Percentiles rank a stretch among this genome's conserved stretches.
Evolutionary conservation across 2,797 vertebrate genomes (phyloP).

Genomic region (Dallia pectoralis): DNA sequence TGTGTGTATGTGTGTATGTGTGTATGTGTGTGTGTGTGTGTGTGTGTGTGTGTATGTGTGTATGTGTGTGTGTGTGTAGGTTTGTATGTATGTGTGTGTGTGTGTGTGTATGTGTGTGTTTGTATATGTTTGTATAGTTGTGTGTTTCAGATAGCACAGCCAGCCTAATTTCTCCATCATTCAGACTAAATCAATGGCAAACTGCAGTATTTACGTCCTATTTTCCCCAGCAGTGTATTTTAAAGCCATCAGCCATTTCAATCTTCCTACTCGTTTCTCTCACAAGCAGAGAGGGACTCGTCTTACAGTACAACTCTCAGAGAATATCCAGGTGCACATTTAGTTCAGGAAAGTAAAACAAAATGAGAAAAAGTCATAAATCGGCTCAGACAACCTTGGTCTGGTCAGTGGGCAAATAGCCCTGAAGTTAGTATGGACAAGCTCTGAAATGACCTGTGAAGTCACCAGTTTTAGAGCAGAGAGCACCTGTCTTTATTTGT

Average conservation of each 20-base stretch:
- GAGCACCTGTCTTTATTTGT: not conserved
- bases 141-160: not conserved
- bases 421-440: too few relatives aligned
- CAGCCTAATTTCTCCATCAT: not conserved
- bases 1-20: not conserved
- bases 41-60: too few relatives aligned
- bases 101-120: not conserved
- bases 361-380: not conserved
- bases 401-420: too few relatives aligned
- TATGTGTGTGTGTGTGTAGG: too few relatives aligned
- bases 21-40: too few relatives aligned
- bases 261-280: not conserved
- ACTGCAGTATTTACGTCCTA: not conserved
- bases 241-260: slow-evolving; percentile 2
- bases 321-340: not conserved
- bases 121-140: not conserved
- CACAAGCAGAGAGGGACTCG: not conserved
- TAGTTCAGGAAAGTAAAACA: not conserved
- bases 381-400: too few relatives aligned
- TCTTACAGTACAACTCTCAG: slow-evolving; percentile 7
- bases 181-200: not conserved
- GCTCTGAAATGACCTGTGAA: too few relatives aligned
- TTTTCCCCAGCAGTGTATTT: too few relatives aligned
- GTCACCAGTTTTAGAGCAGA: too few relatives aligned
- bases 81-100: too few relatives aligned